Base-by-base conservation (phyloP, 2,888 invertebrate species). In the Amphipoea oculea region DNA sequence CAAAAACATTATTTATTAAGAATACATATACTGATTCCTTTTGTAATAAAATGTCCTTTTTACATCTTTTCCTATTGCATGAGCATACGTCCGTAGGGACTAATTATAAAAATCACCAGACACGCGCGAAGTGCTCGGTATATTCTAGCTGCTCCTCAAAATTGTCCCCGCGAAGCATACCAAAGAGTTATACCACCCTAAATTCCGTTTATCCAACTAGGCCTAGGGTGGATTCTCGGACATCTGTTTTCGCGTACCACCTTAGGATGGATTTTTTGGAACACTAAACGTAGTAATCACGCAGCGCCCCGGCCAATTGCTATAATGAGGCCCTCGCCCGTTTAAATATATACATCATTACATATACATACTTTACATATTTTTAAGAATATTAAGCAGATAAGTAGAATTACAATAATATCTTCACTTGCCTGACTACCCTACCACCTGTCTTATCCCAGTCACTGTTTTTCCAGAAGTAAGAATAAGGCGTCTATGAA, bases 1-100 rank as follows among this genome's bases (percentile, higher is more conserved):
- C 85, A 85, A 85, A 85, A 85, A 73, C 57, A 70, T 73, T 71
- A 78, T 68, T 69, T 78, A 83, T 73, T 68, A 75, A 73, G n/a
- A 84, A 69, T 81, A 85, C 57, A 73, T 84, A 73, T 36, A 83
- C 45, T 70, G 69, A 79, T 66, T 60, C 51, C 17, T 51, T 65
- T 69, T 65, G 36, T 78, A 45, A 40, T 65, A 65, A 60, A 60
- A 36, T 60, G 20, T 60, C 23, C 36, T 82, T 73, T 82, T 73
- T 83, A 82, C 69, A 82, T 70, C 12, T 29, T 48, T 67, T 65
- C 73, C 68, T 73, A 69, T 45, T 83, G 77, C 66, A 36, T 54
- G 70, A 62, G 60, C 66, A 51, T 69, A 69, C n/a, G 42, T 51
- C 60, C 51, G 1, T 48, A 54, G 0, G 54, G 40, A 48, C 45